Evolutionary conservation across 2,113 vertebrate genomes (phyloP).

Genomic region (Neodontobutis hainanensis): DNA sequence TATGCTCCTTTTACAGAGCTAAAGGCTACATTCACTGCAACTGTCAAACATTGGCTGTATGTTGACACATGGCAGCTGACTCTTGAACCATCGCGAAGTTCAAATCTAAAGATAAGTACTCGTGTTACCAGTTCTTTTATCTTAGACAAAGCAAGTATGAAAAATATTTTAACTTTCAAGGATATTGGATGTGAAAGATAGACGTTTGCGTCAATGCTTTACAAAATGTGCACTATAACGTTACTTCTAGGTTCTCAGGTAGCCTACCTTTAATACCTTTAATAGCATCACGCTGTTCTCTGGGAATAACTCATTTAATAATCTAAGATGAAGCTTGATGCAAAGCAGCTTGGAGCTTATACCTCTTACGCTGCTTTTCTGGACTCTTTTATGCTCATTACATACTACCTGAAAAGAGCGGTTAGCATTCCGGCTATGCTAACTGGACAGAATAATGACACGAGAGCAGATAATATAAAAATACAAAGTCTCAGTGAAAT

Average conservation of each 20-base stretch:
- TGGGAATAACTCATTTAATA: background rate
- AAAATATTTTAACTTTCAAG: slow-evolving; percentile 20
- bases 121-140: slow-evolving; percentile 39
- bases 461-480: background rate
- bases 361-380: background rate
- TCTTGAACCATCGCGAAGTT: background rate
- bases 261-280: background rate
- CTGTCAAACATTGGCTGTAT: background rate
- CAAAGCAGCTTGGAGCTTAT: slow-evolving; percentile 3
- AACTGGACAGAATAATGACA: background rate
- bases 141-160: background rate
- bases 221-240: background rate
- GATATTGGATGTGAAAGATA: background rate
- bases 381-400: background rate
- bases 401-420: fast-evolving
- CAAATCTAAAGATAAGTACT: slow-evolving; percentile 22
- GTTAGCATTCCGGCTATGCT: background rate
- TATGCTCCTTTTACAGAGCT: background rate
- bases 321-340: background rate
- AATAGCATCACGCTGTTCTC: background rate
- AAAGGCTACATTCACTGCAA: background rate
- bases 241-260: background rate
- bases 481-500: no score
- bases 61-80: background rate
- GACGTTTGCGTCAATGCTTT: background rate